Evolutionary conservation across 2,888 invertebrate species (phyloP).

Genomic region (Pemphredon lugubris): DNA sequence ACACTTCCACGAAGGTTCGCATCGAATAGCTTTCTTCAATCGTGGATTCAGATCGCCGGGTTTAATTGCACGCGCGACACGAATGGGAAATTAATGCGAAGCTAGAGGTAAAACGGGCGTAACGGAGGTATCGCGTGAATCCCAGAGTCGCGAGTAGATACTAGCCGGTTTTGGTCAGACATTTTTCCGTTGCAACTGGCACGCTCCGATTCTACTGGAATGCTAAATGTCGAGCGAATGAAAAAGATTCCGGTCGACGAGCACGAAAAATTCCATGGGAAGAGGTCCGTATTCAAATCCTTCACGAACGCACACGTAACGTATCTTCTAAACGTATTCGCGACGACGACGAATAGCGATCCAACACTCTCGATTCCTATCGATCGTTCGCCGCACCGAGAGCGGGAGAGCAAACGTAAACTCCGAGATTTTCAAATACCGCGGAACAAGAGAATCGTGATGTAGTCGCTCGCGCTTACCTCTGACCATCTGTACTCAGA

Average conservation of each 20-base stretch:
- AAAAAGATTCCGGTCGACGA: neutral
- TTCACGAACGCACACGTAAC: no score
- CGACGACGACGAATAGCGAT: no score
- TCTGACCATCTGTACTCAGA: slow-evolving; percentile 64
- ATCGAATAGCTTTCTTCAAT: slow-evolving; percentile 19
- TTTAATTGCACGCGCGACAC: slow-evolving; percentile 5
- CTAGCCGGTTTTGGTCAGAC: slow-evolving; percentile 18
- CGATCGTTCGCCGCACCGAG: no score
- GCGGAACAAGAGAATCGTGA: no score
- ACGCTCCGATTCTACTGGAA: neutral
- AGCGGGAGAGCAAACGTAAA: no score
- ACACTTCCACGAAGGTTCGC: slow-evolving; percentile 16
- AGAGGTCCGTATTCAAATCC: no score
- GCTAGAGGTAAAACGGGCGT: neutral
- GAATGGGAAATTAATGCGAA: neutral
- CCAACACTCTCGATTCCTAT: no score
- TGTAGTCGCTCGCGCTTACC: no score
- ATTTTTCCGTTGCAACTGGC: slow-evolving; percentile 1
- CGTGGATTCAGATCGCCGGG: slow-evolving; percentile 7
- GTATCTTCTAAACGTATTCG: no score
- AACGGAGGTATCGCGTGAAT: no score
- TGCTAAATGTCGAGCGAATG: neutral
- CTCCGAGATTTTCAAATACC: no score
- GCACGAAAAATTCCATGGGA: neutral
- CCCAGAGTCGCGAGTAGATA: slow-evolving; percentile 11